Evolutionary conservation across 2,888 invertebrate species (phyloP).

Genomic region (Calliphora vomitoria): DNA sequence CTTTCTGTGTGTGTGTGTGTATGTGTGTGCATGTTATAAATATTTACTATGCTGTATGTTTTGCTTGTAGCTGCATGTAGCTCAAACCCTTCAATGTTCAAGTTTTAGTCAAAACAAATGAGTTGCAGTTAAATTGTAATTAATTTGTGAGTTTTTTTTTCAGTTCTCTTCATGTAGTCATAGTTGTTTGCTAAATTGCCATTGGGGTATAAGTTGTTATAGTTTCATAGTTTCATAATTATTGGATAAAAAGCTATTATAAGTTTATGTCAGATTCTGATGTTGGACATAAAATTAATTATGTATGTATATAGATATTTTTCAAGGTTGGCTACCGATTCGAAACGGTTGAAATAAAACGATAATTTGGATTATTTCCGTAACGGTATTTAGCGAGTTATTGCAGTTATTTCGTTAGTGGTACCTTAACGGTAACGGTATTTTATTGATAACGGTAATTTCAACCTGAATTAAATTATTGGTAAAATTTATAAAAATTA

Average conservation of each 20-base stretch:
- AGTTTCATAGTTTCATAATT: neutral
- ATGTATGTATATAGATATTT: neutral
- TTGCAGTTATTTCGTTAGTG: no score
- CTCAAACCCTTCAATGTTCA: constrained; percentile 33
- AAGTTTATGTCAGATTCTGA: neutral
- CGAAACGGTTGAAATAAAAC: no score
- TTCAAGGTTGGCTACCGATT: no score
- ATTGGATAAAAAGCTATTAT: neutral
- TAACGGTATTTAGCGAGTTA: no score
- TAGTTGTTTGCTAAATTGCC: neutral
- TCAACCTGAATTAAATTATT: no score
- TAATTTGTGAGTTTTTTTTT: constrained; percentile 38
- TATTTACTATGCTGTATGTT: constrained; percentile 11
- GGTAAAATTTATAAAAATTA: no score
- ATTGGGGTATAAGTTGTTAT: constrained; percentile 17
- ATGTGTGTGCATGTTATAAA: neutral
- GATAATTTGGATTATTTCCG: no score
- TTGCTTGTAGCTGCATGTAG: constrained; percentile 18
- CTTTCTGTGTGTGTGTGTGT: neutral
- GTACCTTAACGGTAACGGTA: no score
- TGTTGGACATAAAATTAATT: neutral
- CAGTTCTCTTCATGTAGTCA: neutral
- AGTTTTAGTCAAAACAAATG: constrained; percentile 42
- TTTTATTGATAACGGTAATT: no score
- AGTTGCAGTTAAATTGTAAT: constrained; percentile 56